Evolutionary conservation across 2,888 invertebrate species (phyloP).

Genomic region (Camptogramma bilineatum): DNA sequence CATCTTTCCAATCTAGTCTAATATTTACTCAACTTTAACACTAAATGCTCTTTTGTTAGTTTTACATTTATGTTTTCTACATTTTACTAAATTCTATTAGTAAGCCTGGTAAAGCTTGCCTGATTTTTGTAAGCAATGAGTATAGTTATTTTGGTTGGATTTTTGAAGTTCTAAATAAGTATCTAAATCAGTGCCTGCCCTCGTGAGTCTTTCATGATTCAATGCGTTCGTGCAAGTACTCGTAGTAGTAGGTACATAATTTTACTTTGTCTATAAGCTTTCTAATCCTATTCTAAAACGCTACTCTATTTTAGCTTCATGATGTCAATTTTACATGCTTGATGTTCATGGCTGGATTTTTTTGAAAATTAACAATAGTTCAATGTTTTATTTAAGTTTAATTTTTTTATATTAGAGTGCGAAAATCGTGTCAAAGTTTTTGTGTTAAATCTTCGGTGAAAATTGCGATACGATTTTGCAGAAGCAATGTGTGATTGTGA

Average conservation of each 20-base stretch:
- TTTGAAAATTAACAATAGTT: neutral
- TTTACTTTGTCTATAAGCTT: constrained; percentile 65
- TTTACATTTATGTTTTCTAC: constrained; percentile 33
- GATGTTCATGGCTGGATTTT: constrained; percentile 40
- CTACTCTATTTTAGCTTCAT: constrained; percentile 61
- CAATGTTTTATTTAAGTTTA: neutral
- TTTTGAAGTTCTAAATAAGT: constrained; percentile 41
- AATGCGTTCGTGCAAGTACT: constrained; percentile 40
- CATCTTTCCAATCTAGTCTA: constrained; percentile 18
- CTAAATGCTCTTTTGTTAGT: constrained; percentile 22
- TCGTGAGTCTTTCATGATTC: constrained; percentile 59
- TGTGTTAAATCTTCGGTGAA: constrained; percentile 48
- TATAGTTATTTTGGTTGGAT: constrained; percentile 37
- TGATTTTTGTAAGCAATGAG: constrained; percentile 54
- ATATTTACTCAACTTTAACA: constrained; percentile 7
- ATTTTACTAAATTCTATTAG: constrained; percentile 34
- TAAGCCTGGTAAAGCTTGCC: constrained; percentile 55
- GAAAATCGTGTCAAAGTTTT: constrained; percentile 49
- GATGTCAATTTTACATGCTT: constrained; percentile 66
- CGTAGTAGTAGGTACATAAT: constrained; percentile 31
- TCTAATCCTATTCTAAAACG: constrained; percentile 69
- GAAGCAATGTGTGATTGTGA: constrained; percentile 61
- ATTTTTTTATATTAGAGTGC: constrained; percentile 41
- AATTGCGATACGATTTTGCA: constrained; percentile 57
- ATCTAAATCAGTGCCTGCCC: constrained; percentile 54